A percentile compares a stretch with the other conserved stretches of the same genome.
phyloP scores from a whole-genome alignment of 2,113 vertebrate genomes.

The Corapipo altera region DNA sequence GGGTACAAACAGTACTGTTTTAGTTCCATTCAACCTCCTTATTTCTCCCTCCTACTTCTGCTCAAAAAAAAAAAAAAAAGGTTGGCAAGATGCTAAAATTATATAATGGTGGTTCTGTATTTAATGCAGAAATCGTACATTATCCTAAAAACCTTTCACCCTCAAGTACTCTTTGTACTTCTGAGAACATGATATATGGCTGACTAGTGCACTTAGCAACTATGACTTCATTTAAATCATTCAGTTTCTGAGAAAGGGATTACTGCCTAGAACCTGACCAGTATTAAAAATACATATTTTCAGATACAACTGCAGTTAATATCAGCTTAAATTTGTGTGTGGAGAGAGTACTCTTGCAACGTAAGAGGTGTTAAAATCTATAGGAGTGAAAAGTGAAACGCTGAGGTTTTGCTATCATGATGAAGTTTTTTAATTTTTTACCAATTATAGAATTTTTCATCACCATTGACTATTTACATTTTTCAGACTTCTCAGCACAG shows the following conservation, averaged over 20 bases:
- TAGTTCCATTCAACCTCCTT: background rate
- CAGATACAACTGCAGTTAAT: conserved; percentile 9
- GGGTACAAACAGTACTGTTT: conserved; percentile 19
- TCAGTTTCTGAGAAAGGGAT: conserved; percentile 49
- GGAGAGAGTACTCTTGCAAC: background rate
- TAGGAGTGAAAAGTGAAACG: background rate
- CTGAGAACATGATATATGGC: conserved; percentile 33
- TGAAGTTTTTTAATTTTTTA: conserved; percentile 3
- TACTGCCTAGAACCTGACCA: background rate
- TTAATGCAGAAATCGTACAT: conserved; percentile 38
- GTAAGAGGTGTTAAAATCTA: background rate
- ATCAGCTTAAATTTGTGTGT: background rate
- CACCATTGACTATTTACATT: background rate
- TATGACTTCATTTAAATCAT: conserved; percentile 51
- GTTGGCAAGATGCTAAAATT: conserved; percentile 34
- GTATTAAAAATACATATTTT: conserved; percentile 35
- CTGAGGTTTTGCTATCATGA: background rate
- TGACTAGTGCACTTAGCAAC: background rate
- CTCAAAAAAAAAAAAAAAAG: background rate
- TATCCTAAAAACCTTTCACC: conserved; percentile 40
- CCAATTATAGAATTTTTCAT: background rate
- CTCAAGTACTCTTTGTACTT: conserved; percentile 50
- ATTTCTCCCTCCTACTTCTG: background rate
- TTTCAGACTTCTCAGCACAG: background rate
- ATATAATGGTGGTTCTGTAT: conserved; percentile 19